phyloP scores from a whole-genome alignment of 2,888 invertebrate species.

The Cataglyphis cursor region DNA sequence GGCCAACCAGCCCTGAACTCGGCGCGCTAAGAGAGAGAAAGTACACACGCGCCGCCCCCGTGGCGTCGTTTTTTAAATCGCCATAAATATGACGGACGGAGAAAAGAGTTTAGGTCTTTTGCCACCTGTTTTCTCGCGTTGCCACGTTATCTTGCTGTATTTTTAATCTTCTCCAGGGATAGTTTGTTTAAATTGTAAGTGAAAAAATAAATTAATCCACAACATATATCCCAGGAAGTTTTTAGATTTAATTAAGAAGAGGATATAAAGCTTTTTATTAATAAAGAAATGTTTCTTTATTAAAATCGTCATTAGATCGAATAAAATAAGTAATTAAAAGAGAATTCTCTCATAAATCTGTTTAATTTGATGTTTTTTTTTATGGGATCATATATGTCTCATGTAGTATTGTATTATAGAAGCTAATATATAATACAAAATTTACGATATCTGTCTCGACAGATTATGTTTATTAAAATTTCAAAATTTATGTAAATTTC shows the following conservation, averaged over 20 bases:
- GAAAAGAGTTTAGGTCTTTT: background rate
- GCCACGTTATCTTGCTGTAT: background rate
- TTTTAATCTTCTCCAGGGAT: background rate
- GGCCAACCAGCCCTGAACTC: slow-evolving; percentile 81
- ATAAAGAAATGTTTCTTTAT: background rate
- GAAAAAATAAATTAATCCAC: background rate
- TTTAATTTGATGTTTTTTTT: background rate
- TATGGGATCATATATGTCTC: background rate
- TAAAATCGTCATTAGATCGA: background rate
- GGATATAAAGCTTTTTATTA: background rate
- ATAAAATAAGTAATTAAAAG: background rate
- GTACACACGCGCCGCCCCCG: slow-evolving; percentile 16
- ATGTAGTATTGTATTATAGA: background rate
- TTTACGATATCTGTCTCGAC: background rate
- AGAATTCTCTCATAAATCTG: background rate
- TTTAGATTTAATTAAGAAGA: background rate
- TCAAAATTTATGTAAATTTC: background rate
- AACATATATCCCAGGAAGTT: background rate
- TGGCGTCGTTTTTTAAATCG: slow-evolving; percentile 48
- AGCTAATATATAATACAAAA: background rate
- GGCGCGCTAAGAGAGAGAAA: slow-evolving; percentile 44
- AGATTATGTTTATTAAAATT: background rate
- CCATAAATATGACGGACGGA: slow-evolving; percentile 20
- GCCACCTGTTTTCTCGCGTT: slow-evolving; percentile 9
- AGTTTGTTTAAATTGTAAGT: slow-evolving; percentile 18